phyloP scores from a whole-genome alignment of 64 coral and sea anemone genomes.

The Dendrophyllia cribrosa region DNA sequence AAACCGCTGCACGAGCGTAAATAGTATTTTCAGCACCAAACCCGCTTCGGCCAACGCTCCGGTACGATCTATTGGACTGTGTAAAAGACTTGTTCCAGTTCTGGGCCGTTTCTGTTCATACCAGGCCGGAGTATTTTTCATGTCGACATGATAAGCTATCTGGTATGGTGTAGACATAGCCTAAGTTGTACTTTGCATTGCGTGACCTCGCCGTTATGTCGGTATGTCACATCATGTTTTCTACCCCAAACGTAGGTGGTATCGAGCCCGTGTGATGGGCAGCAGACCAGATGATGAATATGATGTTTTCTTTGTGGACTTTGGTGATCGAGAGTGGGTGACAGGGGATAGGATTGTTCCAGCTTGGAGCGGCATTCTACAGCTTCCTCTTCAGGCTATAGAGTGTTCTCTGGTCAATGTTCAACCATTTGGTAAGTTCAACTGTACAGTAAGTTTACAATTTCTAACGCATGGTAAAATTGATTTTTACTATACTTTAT shows the following conservation, averaged over 20 bases:
- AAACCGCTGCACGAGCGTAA: too few species aligned
- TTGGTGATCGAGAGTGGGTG: conserved; percentile 95
- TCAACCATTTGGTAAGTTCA: conserved; percentile 68
- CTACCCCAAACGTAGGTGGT: conserved; percentile 67
- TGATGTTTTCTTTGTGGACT: conserved; percentile 97
- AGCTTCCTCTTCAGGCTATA: conserved; percentile 88
- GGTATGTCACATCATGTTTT: neutral
- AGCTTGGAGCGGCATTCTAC: conserved; percentile 79
- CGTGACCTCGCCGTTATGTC: too few species aligned
- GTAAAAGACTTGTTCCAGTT: too few species aligned
- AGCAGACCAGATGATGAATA: conserved; percentile 89
- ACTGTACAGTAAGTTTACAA: neutral
- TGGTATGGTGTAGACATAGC: too few species aligned
- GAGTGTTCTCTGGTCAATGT: conserved; percentile 92
- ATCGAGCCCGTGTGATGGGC: conserved; percentile 88
- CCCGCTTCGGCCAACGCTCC: too few species aligned
- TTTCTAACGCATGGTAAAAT: neutral
- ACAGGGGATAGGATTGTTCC: conserved; percentile 69
- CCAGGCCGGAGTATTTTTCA: too few species aligned
- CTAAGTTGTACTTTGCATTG: too few species aligned
- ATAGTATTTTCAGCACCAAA: too few species aligned
- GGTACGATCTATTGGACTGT: too few species aligned
- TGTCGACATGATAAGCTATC: too few species aligned
- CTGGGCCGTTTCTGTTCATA: too few species aligned
- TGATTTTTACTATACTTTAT: too few species aligned